Conservation (phyloP, 2,888 invertebrate genomes). For the Andrena bucephala region DNA sequence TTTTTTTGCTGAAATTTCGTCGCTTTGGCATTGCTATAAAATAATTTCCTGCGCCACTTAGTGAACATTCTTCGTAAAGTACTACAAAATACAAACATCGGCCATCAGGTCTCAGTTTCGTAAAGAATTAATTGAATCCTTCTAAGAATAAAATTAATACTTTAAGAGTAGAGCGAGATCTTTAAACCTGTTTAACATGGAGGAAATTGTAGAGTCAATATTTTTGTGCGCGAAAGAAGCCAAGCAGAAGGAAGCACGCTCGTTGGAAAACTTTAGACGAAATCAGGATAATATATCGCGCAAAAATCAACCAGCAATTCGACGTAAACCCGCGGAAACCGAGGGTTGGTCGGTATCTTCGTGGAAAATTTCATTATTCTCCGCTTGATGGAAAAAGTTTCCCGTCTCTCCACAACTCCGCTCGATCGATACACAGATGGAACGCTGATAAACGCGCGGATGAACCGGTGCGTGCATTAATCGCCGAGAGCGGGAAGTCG, state of each 20-base stretch:
- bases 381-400: constrained; percentile 70
- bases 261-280: background rate
- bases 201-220: constrained; percentile 16
- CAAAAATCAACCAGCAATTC: constrained; percentile 3
- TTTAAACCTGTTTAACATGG: background rate
- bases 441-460: constrained; percentile 60
- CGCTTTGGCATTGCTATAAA: background rate
- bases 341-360: constrained; percentile 32
- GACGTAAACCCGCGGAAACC: constrained; percentile 15
- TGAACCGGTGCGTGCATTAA: constrained; percentile 52
- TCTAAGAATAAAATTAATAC: background rate
- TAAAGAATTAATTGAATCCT: background rate
- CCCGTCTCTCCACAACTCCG: constrained; percentile 36
- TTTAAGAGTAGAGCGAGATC: background rate
- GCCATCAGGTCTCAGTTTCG: background rate
- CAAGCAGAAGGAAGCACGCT: background rate
- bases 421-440: constrained; percentile 63
- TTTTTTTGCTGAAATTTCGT: background rate
- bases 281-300: constrained; percentile 39
- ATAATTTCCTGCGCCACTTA: background rate
- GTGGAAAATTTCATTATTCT: constrained; percentile 67
- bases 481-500: constrained; percentile 40
- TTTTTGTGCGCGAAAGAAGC: constrained; percentile 9
- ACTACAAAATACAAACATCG: background rate
- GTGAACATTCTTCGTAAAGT: background rate